phyloP scores from a whole-genome alignment of 2,888 invertebrate genomes.

The Lasioglossum zephyrum region DNA sequence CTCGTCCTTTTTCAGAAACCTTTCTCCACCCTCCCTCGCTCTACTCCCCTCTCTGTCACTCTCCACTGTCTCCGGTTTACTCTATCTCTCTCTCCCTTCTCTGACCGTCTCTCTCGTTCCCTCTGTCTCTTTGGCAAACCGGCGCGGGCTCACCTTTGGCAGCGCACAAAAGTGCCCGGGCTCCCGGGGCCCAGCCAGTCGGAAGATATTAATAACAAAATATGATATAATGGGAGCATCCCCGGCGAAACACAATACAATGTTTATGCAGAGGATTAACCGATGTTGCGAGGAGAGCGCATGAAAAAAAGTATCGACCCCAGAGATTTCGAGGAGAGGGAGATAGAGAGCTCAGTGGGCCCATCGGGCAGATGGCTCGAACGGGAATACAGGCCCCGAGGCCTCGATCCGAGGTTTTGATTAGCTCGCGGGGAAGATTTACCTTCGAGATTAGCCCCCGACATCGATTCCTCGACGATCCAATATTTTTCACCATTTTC shows the following conservation, averaged over 20 bases:
- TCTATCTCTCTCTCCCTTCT: background rate
- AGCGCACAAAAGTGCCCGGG: conserved; percentile 80
- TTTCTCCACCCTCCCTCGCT: conserved; percentile 35
- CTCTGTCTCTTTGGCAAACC: conserved; percentile 19
- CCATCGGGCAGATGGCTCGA: conserved; percentile 76
- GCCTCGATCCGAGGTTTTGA: conserved; percentile 76
- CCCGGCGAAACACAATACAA: conserved; percentile 82
- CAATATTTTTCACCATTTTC: background rate
- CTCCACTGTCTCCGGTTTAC: background rate
- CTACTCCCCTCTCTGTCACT: conserved; percentile 52
- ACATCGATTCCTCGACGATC: conserved; percentile 64
- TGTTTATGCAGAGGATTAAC: conserved; percentile 83
- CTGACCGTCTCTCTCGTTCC: conserved; percentile 3
- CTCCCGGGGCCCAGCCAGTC: conserved; percentile 81
- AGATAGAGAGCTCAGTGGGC: background rate
- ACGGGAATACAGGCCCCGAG: conserved; percentile 67
- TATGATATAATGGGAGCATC: conserved; percentile 84
- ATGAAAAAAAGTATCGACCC: conserved; percentile 73
- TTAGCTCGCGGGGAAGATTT: conserved; percentile 78
- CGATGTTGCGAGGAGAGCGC: conserved; percentile 74
- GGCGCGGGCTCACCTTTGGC: conserved; percentile 64
- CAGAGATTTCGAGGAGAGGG: background rate
- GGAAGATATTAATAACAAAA: conserved; percentile 85
- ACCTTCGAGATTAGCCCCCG: conserved; percentile 77
- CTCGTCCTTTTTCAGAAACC: conserved; percentile 23